These are phyloP conservation scores for Hirundichthys speculiger DNA, from an alignment of 2,113 vertebrate genomes.

Conservation along the genomic window DNA sequence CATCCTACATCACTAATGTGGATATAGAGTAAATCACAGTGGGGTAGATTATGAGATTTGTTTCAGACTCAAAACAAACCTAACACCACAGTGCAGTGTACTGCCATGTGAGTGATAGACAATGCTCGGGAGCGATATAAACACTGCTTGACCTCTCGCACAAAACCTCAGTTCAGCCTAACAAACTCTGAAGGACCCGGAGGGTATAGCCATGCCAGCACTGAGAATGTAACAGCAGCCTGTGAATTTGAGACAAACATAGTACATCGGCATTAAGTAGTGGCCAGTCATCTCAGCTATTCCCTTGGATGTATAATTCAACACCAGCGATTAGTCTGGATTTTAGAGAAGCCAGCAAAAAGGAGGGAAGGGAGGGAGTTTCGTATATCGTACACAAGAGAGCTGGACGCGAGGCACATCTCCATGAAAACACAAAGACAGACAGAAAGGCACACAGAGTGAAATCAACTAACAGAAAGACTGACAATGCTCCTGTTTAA, in stretches of 20 bases:
- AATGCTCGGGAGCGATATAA: conserved; percentile 44
- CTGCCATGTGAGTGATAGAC: conserved; percentile 17
- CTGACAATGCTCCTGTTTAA: conserved; percentile 73
- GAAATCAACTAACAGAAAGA: background rate
- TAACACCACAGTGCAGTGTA: background rate
- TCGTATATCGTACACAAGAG: conserved; percentile 68
- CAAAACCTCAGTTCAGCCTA: conserved; percentile 63
- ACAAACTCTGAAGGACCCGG: conserved; percentile 71
- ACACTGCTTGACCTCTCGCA: conserved; percentile 10
- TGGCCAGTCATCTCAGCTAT: conserved; percentile 70
- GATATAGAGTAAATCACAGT: conserved; percentile 6
- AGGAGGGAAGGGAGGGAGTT: conserved; percentile 20
- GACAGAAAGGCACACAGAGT: conserved; percentile 36
- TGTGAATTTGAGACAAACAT: conserved; percentile 73
- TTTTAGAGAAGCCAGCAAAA: conserved; percentile 64
- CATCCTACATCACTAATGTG: conserved; percentile 32
- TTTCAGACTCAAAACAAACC: conserved; percentile 40
- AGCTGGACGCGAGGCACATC: conserved; percentile 63
- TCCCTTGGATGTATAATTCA: conserved; percentile 87
- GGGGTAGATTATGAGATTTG: conserved; percentile 22
- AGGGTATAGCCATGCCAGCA: conserved; percentile 60
- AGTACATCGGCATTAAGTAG: conserved; percentile 71
- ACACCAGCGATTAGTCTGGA: conserved; percentile 80
- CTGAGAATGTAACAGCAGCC: conserved; percentile 53
- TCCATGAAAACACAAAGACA: conserved; percentile 57